Evolutionary conservation across 35 echinoderm and acorn worm genomes (phyloP).

Genomic region (Lytechinus variegatus): DNA sequence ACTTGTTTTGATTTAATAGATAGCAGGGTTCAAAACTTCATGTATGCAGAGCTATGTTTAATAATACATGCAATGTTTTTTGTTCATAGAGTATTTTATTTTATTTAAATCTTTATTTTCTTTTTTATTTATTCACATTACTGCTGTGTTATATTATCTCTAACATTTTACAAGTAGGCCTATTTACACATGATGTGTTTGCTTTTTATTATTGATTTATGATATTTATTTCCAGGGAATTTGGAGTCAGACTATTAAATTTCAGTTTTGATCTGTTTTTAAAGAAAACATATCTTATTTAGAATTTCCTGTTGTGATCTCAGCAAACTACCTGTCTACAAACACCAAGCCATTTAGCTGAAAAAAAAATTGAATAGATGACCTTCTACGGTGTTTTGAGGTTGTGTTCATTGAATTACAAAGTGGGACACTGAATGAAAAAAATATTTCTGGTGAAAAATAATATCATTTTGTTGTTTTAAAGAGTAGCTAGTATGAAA

Average conservation of each 20-base stretch:
- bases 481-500: not conserved
- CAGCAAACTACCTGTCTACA: not conserved
- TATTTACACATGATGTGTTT: too few species aligned
- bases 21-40: too few species aligned
- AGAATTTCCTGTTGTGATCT: not conserved
- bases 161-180: too few species aligned
- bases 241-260: not conserved
- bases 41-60: too few species aligned
- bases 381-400: not conserved
- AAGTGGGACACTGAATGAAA: not conserved
- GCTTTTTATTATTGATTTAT: too few species aligned
- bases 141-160: too few species aligned
- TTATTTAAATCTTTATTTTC: too few species aligned
- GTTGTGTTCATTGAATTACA: not conserved
- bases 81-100: too few species aligned
- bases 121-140: too few species aligned
- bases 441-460: not conserved
- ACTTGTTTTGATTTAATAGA: too few species aligned
- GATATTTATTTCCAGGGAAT: not conserved
- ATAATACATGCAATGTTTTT: too few species aligned
- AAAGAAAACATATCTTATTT: not conserved
- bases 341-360: not conserved
- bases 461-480: not conserved
- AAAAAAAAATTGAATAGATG: not conserved
- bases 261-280: not conserved